Evolutionary conservation across 2,797 vertebrate genomes (phyloP).

Genomic region (Sebastes aleutianus): DNA sequence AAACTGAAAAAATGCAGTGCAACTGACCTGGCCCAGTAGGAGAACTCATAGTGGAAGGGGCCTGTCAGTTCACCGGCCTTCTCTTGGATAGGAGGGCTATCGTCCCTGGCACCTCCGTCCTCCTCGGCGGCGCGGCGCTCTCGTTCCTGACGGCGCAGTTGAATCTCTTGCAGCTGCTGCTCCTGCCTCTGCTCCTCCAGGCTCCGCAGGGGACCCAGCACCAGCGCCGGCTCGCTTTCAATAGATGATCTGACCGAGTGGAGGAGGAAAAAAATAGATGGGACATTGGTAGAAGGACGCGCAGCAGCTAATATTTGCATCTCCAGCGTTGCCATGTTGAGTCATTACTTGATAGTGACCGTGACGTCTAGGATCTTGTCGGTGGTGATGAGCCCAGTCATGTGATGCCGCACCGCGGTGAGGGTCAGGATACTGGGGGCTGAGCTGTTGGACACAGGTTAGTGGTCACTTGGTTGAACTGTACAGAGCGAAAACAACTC

Average conservation of each 20-base stretch:
- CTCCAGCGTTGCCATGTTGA: not conserved
- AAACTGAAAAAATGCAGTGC: not conserved
- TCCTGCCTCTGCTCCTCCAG: slow-evolving; percentile 92
- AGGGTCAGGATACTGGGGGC: slow-evolving; percentile 95
- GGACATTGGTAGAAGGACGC: not conserved
- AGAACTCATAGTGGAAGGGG: slow-evolving; percentile 95
- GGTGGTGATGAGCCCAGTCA: slow-evolving; percentile 93
- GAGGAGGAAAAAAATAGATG: not conserved
- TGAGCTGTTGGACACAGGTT: slow-evolving; percentile 79
- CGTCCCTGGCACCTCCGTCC: slow-evolving; percentile 68
- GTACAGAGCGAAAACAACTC: fast-evolving
- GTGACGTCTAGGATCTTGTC: slow-evolving; percentile 96
- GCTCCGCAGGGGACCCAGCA: slow-evolving; percentile 92
- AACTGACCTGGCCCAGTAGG: slow-evolving; percentile 97
- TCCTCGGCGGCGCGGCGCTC: slow-evolving; percentile 79
- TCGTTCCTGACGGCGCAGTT: slow-evolving; percentile 79
- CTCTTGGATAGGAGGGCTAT: slow-evolving; percentile 87
- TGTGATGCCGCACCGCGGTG: slow-evolving; percentile 95
- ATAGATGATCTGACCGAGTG: slow-evolving; percentile 88
- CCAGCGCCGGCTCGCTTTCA: slow-evolving; percentile 95
- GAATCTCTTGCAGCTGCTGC: slow-evolving; percentile 86
- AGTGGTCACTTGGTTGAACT: not conserved
- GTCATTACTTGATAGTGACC: slow-evolving; percentile 93
- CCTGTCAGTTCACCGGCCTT: slow-evolving; percentile 91
- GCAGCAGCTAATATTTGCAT: not conserved